A percentile compares a stretch with the other conserved stretches of the same genome.
These are phyloP conservation scores for Alligator sinensis DNA, from an alignment of 2,113 vertebrate species.

Conservation along the genomic window DNA sequence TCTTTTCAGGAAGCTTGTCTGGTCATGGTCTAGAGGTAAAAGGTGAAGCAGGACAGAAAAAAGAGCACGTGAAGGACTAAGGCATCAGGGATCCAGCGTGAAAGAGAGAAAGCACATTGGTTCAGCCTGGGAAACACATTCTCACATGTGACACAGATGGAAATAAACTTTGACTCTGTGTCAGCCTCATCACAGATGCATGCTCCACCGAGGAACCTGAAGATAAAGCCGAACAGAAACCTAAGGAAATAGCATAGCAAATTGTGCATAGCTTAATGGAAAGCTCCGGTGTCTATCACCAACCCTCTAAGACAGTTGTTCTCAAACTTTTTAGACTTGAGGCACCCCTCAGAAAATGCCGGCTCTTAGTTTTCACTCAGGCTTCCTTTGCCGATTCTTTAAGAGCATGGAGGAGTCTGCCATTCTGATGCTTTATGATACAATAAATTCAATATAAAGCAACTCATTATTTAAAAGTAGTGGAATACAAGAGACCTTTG, in stretches of 20 bases:
- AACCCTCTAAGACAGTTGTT: not conserved
- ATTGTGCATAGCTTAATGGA: not conserved
- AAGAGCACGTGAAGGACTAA: not conserved
- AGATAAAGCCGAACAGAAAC: not conserved
- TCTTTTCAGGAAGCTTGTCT: not conserved
- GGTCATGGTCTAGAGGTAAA: not conserved
- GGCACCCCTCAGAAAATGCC: too few relatives aligned
- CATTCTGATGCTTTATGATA: rapidly evolving
- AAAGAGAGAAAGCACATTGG: not conserved
- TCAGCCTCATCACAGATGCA: not conserved
- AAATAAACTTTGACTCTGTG: not conserved
- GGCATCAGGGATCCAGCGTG: not conserved
- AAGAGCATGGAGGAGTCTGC: not conserved
- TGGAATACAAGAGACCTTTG: not conserved
- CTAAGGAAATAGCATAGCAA: not conserved
- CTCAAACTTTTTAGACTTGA: not conserved
- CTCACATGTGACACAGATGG: not conserved
- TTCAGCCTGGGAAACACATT: not conserved
- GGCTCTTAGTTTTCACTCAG: not conserved
- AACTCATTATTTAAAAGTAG: not conserved
- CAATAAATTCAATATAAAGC: not conserved
- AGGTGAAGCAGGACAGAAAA: not conserved
- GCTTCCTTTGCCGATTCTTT: not conserved
- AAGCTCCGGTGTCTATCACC: not conserved
- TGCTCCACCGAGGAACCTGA: not conserved